A percentile compares a stretch with the other conserved stretches of the same genome.
Conservation (phyloP, 2,888 invertebrate species). For the Mylabris sibirica region DNA sequence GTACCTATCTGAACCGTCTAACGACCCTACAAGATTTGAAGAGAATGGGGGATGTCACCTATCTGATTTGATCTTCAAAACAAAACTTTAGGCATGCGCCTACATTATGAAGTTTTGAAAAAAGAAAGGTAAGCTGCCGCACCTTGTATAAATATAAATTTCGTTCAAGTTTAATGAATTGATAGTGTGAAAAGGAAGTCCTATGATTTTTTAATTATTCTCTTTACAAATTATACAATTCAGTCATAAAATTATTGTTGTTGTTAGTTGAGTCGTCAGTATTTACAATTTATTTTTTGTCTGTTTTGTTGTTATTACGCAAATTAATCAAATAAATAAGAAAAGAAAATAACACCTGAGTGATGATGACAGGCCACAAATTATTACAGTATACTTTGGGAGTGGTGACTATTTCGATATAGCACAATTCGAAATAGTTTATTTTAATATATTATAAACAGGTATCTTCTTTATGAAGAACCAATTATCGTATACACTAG, state of each 20-base stretch:
- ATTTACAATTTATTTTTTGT: constrained; percentile 20
- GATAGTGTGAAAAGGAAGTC: constrained; percentile 44
- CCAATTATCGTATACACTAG: constrained; percentile 24
- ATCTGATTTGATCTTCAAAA: too few species aligned
- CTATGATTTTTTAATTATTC: constrained; percentile 44
- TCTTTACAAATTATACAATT: constrained; percentile 47
- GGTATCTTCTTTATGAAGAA: neutral
- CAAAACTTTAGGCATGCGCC: too few species aligned
- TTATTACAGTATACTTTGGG: constrained; percentile 37
- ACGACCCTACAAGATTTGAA: too few species aligned
- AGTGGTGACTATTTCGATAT: neutral
- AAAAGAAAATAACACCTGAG: constrained; percentile 32
- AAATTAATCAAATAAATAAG: constrained; percentile 18
- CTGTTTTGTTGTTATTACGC: constrained; percentile 20
- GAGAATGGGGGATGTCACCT: too few species aligned
- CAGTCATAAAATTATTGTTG: constrained; percentile 39
- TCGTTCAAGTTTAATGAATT: constrained; percentile 16
- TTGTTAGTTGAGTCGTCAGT: neutral
- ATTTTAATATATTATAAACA: constrained; percentile 9
- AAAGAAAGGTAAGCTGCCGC: too few species aligned
- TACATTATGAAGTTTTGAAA: too few species aligned
- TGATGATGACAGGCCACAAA: constrained; percentile 40
- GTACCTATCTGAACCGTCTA: too few species aligned
- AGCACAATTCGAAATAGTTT: constrained; percentile 13
- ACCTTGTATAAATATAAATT: too few species aligned